Conservation (phyloP, 2,888 invertebrate species). For the Agonopterix alstromeriana region DNA sequence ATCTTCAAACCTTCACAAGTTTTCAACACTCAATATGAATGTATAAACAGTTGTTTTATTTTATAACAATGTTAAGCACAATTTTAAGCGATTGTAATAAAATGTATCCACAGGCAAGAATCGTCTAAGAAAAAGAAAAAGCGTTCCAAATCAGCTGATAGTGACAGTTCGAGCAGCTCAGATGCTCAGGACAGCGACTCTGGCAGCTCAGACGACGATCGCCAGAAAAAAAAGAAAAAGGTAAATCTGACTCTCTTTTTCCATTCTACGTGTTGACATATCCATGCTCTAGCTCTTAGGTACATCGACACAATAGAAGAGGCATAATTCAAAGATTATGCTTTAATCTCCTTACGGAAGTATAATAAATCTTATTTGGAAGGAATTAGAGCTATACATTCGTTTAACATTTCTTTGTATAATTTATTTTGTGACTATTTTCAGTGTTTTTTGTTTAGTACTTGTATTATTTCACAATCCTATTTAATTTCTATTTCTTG, state of each 20-base stretch:
- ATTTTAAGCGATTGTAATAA: neutral
- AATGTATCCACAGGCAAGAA: conserved; percentile 44
- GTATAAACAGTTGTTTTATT: neutral
- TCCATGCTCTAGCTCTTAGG: conserved; percentile 2
- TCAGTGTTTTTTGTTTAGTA: conserved; percentile 7
- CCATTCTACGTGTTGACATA: neutral
- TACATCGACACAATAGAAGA: conserved; percentile 8
- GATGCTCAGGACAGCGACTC: conserved; percentile 55
- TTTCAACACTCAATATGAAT: no score
- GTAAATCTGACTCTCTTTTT: conserved; percentile 27
- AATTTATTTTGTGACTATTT: conserved; percentile 1
- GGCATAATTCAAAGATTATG: conserved; percentile 22
- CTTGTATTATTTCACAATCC: neutral
- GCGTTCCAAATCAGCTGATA: conserved; percentile 73
- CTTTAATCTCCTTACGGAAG: neutral
- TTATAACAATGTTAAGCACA: neutral
- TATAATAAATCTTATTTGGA: neutral
- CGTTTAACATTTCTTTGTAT: neutral
- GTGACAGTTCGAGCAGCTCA: conserved; percentile 66
- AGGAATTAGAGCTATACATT: neutral
- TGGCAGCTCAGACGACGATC: conserved; percentile 49
- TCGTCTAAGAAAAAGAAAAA: conserved; percentile 75
- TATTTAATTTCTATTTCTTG: no score
- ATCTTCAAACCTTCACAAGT: no score
- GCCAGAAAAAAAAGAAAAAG: conserved; percentile 63